Evolutionary conservation across 2,113 vertebrate species (phyloP).

Genomic region (Isichthys henryi): DNA sequence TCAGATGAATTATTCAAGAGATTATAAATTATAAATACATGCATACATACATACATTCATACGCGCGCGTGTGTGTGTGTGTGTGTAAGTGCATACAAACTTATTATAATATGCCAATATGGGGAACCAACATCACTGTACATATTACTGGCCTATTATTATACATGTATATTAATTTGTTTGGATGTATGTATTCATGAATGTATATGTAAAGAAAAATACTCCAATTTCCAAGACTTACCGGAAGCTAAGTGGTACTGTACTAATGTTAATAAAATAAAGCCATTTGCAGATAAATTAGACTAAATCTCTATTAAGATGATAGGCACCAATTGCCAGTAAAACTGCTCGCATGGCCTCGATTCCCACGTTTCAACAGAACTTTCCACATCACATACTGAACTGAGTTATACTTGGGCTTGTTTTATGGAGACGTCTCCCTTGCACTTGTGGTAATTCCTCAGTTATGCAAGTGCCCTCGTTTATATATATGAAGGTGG

Average conservation of each 20-base stretch:
- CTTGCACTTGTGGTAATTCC: neutral
- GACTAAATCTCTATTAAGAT: neutral
- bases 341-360: neutral
- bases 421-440: neutral
- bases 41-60: too few relatives aligned
- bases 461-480: neutral
- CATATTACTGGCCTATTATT: neutral
- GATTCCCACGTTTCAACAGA: neutral
- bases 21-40: too few relatives aligned
- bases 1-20: neutral
- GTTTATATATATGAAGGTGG: neutral
- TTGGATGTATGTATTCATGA: neutral
- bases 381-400: neutral
- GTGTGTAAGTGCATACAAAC: neutral
- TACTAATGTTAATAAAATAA: neutral
- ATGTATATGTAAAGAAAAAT: neutral
- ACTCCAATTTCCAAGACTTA: neutral
- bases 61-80: too few relatives aligned
- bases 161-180: neutral
- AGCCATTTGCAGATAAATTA: neutral
- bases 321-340: neutral
- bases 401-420: neutral
- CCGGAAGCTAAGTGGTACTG: neutral
- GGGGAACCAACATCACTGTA: neutral
- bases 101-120: neutral